Conservation (phyloP, 2,113 vertebrate genomes). For the Hemiprocne comata region DNA sequence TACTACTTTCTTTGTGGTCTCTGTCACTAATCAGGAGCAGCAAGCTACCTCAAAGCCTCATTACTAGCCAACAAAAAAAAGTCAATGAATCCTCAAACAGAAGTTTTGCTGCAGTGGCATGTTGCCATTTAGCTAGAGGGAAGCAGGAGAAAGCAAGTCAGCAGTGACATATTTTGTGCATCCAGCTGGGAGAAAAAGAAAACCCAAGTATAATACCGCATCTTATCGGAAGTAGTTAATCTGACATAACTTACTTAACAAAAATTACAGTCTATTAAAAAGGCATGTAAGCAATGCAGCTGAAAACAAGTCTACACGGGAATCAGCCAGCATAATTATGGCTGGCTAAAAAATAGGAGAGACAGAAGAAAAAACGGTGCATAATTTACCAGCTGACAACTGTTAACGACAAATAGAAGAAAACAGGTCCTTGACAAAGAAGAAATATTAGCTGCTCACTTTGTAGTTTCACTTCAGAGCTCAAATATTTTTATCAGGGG, state of each 20-base stretch:
- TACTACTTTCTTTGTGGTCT: background rate
- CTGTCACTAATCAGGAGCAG: conserved; percentile 66
- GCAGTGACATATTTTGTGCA: conserved; percentile 63
- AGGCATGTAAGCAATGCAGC: conserved; percentile 73
- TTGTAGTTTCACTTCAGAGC: conserved; percentile 3
- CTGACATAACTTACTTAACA: conserved; percentile 76
- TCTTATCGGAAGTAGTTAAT: conserved; percentile 77
- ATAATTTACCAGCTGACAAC: conserved; percentile 71
- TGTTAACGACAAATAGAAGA: conserved; percentile 70
- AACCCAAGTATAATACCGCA: conserved; percentile 65
- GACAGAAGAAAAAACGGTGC: conserved; percentile 37
- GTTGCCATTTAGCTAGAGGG: conserved; percentile 71
- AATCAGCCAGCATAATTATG: conserved; percentile 59
- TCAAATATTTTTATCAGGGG: background rate
- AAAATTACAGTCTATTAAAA: conserved; percentile 75
- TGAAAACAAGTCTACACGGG: conserved; percentile 74
- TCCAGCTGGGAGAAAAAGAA: conserved; percentile 69
- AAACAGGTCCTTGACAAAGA: conserved; percentile 66
- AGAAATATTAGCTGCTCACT: conserved; percentile 48
- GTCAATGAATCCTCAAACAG: conserved; percentile 58
- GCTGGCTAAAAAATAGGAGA: conserved; percentile 49
- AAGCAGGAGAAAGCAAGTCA: conserved; percentile 65
- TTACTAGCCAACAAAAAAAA: conserved; percentile 65
- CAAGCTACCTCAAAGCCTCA: conserved; percentile 63
- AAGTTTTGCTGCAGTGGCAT: conserved; percentile 71